Base-by-base conservation (phyloP, 2,797 vertebrate species). In the Poeciliopsis paucimaculata region DNA sequence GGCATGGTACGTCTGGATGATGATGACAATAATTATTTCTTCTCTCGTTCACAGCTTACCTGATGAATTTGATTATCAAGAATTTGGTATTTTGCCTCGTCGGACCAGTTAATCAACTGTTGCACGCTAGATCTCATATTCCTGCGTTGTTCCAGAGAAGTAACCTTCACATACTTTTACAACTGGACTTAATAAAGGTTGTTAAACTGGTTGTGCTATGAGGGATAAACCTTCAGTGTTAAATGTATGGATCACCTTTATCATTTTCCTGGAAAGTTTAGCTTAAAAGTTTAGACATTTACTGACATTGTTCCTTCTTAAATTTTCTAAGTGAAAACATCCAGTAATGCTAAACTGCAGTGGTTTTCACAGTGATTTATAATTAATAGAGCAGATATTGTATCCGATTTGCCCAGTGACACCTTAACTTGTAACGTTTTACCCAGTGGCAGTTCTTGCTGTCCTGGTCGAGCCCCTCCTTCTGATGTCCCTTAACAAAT, bases 1-100 rank as follows among this genome's bases (percentile, higher is more conserved):
- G 98, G 98, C 80, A 99, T 99, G 98, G 98, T 99, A 93, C 96
- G 97, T 95, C 77, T 80, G 20, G 0, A 4, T 6, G 5, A 16
- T n/a, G 12, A 74, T 26, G 6, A 18, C 23, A 10, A 5, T 3
- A 2, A 28, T 13, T 12, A 18, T 13, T 28, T 4, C 5, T 73
- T 2, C 23, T 39, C 2, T 53, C 39, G n/a, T 72, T 28, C 71
- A 47, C 3, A 36, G 7, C 10, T 62, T 7, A 16, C 11, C 15
- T 5, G 31, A 7, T 62, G n/a, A 7, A 7, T 34, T 10, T 11
- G 9, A 8, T 26, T 28, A 57, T 12, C 55, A 1, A 28, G n/a
- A 12, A 57, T 62, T 39, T 39, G 0, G 23, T 41, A 5, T 12
- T 2, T 41, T 41, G 34, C 36, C 18, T 23, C 39, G 15, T 66